Evolutionary conservation across 2,888 invertebrate genomes (phyloP).

Genomic region (Chalcis sispes): DNA sequence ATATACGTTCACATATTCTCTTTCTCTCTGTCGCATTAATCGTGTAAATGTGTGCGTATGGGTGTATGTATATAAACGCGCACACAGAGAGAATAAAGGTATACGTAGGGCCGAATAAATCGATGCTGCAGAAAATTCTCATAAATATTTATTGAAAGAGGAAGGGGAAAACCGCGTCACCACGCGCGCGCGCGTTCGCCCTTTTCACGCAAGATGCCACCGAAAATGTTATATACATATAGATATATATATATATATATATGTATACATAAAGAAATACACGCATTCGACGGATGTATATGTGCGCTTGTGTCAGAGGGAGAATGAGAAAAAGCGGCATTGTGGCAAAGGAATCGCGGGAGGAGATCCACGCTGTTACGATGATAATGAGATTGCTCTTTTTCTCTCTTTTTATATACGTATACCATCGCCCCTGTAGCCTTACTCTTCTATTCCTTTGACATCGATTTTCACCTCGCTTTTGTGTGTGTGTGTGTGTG

Average conservation of each 20-base stretch:
- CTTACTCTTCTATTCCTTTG: too few species aligned
- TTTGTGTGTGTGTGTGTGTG: too few species aligned
- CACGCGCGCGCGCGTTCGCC: neutral
- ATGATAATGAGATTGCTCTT: constrained; percentile 34
- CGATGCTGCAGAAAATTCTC: constrained; percentile 60
- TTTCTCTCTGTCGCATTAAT: neutral
- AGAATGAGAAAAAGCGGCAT: neutral
- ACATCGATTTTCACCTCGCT: neutral
- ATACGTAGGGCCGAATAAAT: constrained; percentile 41
- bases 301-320: too few species aligned
- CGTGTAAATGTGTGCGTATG: too few species aligned
- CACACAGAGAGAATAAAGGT: neutral
- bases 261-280: too few species aligned
- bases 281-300: too few species aligned
- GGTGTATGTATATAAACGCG: neutral
- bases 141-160: constrained; percentile 65
- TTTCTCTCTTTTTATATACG: constrained; percentile 24
- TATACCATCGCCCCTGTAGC: too few species aligned
- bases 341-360: neutral
- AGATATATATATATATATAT: neutral
- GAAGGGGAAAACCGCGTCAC: neutral
- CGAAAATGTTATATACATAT: constrained; percentile 6
- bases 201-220: constrained; percentile 9
- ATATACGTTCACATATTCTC: neutral
- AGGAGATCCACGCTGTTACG: constrained; percentile 5